Conservation (phyloP, 1,140 invertebrate species). For the Drosophila neocordata region DNA sequence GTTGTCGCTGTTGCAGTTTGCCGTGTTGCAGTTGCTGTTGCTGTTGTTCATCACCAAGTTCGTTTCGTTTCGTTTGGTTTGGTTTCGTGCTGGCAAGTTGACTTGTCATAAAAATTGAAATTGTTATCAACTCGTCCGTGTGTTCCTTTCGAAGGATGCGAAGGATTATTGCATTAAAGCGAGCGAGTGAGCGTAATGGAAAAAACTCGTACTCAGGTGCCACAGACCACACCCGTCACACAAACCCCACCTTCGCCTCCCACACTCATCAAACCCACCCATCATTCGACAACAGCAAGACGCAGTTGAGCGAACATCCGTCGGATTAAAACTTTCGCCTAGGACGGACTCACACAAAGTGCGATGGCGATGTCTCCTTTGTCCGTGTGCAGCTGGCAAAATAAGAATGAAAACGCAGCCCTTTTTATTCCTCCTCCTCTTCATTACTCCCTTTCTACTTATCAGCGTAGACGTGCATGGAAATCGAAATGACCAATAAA, state of each 20-base stretch:
- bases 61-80: slow-evolving; percentile 52
- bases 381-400: neutral
- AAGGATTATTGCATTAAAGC: slow-evolving; percentile 78
- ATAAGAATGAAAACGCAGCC: neutral
- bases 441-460: no score
- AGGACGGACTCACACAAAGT: slow-evolving; percentile 6
- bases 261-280: no score
- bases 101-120: slow-evolving; percentile 82
- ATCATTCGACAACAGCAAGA: slow-evolving; percentile 5
- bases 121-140: slow-evolving; percentile 80
- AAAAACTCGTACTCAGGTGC: slow-evolving; percentile 45
- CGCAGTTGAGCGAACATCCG: slow-evolving; percentile 43
- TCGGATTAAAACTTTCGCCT: slow-evolving; percentile 38
- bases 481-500: slow-evolving; percentile 36
- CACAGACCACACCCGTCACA: slow-evolving; percentile 2
- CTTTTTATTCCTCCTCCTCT: no score
- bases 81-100: slow-evolving; percentile 50
- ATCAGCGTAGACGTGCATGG: slow-evolving; percentile 27
- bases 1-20: slow-evolving; percentile 8
- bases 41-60: slow-evolving; percentile 54
- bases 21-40: slow-evolving; percentile 13
- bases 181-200: slow-evolving; percentile 49
- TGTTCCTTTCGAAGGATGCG: slow-evolving; percentile 53
- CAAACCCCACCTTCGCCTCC: neutral
- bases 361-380: neutral